A percentile compares a stretch with the other conserved stretches of the same genome.
phyloP scores from a whole-genome alignment of 2,888 invertebrate species.

The Tipula vernalis region DNA sequence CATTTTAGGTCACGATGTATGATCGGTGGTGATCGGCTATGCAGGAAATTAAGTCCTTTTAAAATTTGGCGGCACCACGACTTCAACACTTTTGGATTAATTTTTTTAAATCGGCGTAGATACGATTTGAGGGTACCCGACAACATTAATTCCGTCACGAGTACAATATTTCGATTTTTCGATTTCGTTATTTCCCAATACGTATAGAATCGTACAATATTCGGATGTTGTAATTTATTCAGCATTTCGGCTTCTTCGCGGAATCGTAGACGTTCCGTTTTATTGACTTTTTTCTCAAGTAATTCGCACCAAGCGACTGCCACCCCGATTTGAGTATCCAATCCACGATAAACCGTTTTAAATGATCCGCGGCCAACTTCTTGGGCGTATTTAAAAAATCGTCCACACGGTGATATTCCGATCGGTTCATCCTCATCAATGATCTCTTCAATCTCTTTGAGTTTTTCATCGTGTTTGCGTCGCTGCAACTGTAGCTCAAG shows the following conservation, averaged over 20 bases:
- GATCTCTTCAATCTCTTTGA: slow-evolving; percentile 44
- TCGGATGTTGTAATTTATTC: slow-evolving; percentile 96
- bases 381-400: slow-evolving; percentile 96
- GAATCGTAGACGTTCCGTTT: slow-evolving; percentile 87
- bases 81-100: slow-evolving; percentile 95
- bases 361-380: slow-evolving; percentile 98
- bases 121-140: slow-evolving; percentile 98
- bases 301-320: slow-evolving; percentile 99
- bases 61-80: slow-evolving; percentile 99
- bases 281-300: slow-evolving; percentile 94
- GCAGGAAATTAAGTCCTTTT: slow-evolving; percentile 92
- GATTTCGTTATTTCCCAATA: slow-evolving; percentile 94
- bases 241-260: slow-evolving; percentile 98
- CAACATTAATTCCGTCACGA: slow-evolving; percentile 98
- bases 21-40: slow-evolving; percentile 90
- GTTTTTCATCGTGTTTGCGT: slow-evolving; percentile 21
- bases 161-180: slow-evolving; percentile 92
- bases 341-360: slow-evolving; percentile 95
- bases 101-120: slow-evolving; percentile 89
- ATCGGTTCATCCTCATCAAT: slow-evolving; percentile 86
- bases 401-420: slow-evolving; percentile 84
- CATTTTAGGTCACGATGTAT: slow-evolving; percentile 95
- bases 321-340: slow-evolving; percentile 97
- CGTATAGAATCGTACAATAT: slow-evolving; percentile 96
- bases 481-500: slow-evolving; percentile 34